Base-by-base conservation (phyloP, 2,113 vertebrate genomes). In the Micromys minutus region DNA sequence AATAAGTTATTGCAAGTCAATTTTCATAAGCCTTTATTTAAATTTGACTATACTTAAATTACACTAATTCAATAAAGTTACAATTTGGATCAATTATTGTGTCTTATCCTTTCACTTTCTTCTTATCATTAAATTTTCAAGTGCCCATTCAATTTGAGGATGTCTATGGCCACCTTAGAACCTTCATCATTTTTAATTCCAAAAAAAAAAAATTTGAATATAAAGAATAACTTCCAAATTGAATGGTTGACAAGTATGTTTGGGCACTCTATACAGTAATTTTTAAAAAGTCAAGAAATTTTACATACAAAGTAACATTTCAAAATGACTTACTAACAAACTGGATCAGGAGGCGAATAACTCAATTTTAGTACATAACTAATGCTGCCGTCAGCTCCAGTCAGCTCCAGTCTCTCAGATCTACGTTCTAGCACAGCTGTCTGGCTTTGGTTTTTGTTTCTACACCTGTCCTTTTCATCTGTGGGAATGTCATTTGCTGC, bases 341-440 rank as follows among this genome's bases (percentile, higher is more conserved):
- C 16, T 45, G 3, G 0, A 92, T 5, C 42, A 87, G 36, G 76
- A 90, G 55, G 2, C 12, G 19, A 7, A 13, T 0, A 22, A 3
- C 4, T 12, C 8, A 11, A 5, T 85, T 85, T 86, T 59, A 77
- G 57, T 34, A 71, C 61, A 83, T 3, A 59, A 89, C 59, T 72
- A 61, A 45, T 26, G 59, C 3, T 85, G 67, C 1, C 34, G 34
- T 67, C 65, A 36, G 13, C 31, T 63, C 61, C 61, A 61, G 59
- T 61, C 59, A 24, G 59, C 59, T 24, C 59, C 7, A 29, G 0
- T 63, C 24, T 19, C 29, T 15, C 63, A 59, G 7, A 34, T 7
- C 0, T 3, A 13, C 3, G n/a, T n/a, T 11, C 3, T 21, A 67
- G 26, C 36, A 9, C 15, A 10, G 24, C 0, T n/a, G 77, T 9